These are phyloP conservation scores for Apomyelois bistriatella DNA, from an alignment of 2,888 invertebrate species.

Conservation along the genomic window DNA sequence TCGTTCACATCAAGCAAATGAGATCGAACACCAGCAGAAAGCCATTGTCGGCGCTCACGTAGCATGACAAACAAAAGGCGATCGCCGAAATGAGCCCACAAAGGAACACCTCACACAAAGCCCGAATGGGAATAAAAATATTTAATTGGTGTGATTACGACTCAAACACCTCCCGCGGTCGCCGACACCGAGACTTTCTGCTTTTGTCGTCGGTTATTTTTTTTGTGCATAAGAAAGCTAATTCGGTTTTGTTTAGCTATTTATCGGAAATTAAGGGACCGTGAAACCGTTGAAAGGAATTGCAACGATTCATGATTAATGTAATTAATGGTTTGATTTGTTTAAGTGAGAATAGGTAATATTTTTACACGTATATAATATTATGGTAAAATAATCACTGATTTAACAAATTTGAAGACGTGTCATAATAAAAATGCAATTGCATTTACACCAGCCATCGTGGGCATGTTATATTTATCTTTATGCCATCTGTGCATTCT, in stretches of 20 bases:
- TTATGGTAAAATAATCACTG: neutral
- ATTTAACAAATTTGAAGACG: neutral
- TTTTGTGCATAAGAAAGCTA: constrained; percentile 18
- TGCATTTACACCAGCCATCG: neutral
- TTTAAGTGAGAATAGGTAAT: neutral
- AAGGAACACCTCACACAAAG: constrained; percentile 59
- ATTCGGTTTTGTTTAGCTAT: constrained; percentile 18
- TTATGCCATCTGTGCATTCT: constrained; percentile 38
- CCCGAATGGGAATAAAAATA: constrained; percentile 70
- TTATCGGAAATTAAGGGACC: constrained; percentile 5
- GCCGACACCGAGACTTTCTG: constrained; percentile 32
- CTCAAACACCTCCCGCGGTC: constrained; percentile 69
- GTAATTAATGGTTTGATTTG: neutral
- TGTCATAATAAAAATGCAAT: constrained; percentile 9
- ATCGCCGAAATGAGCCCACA: constrained; percentile 54
- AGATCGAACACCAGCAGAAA: constrained; percentile 21
- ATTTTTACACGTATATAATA: neutral
- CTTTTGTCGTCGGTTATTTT: constrained; percentile 25
- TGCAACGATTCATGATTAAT: neutral
- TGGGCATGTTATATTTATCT: constrained; percentile 26
- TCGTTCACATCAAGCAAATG: constrained; percentile 21
- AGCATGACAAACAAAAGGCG: constrained; percentile 54
- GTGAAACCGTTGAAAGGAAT: constrained; percentile 6
- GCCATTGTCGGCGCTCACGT: constrained; percentile 7
- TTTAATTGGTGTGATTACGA: constrained; percentile 72